These are phyloP conservation scores for Centruroides vittatus DNA, from an alignment of 1,140 invertebrate genomes.

Conservation along the genomic window DNA sequence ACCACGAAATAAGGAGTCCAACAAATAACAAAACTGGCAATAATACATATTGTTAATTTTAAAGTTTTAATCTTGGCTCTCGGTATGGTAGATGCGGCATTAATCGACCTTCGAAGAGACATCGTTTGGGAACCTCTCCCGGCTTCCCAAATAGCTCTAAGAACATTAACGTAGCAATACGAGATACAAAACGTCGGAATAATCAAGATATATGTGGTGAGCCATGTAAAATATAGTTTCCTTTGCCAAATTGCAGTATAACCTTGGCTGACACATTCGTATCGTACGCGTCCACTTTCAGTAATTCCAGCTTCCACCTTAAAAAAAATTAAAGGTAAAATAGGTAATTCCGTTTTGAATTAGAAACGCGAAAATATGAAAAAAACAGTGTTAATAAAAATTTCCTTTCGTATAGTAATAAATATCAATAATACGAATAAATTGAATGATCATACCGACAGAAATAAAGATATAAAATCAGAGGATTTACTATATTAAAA, in stretches of 20 bases:
- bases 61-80: constrained; percentile 32
- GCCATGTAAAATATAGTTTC: constrained; percentile 31
- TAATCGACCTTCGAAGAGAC: constrained; percentile 17
- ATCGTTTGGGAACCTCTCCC: constrained; percentile 12
- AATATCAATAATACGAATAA: too few relatives aligned
- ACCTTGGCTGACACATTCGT: constrained; percentile 27
- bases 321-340: background rate
- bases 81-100: constrained; percentile 17
- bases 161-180: constrained; percentile 33
- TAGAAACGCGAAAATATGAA: too few relatives aligned
- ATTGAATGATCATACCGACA: too few relatives aligned
- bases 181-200: constrained; percentile 30
- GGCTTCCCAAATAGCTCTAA: constrained; percentile 29
- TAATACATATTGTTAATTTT: constrained; percentile 32
- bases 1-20: constrained; percentile 36
- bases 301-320: constrained; percentile 19
- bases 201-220: constrained; percentile 30
- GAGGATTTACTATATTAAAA: too few relatives aligned
- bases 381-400: too few relatives aligned
- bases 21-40: constrained; percentile 31
- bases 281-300: constrained; percentile 21
- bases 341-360: too few relatives aligned
- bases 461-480: too few relatives aligned
- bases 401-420: too few relatives aligned
- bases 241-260: constrained; percentile 34